phyloP scores from a whole-genome alignment of 1,140 invertebrate genomes.

The Lepidurus arcticus region DNA sequence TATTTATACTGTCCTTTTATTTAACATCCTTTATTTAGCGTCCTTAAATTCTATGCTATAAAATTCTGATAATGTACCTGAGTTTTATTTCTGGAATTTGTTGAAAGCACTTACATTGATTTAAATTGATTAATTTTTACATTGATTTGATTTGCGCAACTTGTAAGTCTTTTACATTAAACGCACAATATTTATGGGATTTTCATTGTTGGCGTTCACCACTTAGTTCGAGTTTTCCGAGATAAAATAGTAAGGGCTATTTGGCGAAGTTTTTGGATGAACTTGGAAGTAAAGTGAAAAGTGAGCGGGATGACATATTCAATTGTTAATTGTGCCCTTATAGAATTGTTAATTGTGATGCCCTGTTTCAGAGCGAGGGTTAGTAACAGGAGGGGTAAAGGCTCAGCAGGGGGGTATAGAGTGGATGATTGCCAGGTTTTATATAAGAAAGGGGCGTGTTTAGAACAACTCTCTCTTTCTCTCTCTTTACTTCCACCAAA shows the following conservation, averaged over 20 bases:
- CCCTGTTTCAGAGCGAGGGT: slow-evolving; percentile 17
- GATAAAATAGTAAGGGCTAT: neutral
- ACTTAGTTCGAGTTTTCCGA: neutral
- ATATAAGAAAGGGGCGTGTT: slow-evolving; percentile 1
- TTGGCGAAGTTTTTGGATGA: neutral
- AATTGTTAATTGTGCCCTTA: slow-evolving; percentile 20
- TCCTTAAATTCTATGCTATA: no score
- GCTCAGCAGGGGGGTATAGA: slow-evolving; percentile 20
- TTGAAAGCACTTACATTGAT: no score
- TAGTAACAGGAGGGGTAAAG: slow-evolving; percentile 14
- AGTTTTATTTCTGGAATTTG: no score
- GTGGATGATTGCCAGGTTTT: slow-evolving; percentile 10
- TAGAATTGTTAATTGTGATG: slow-evolving; percentile 12
- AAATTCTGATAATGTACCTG: no score
- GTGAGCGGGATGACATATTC: slow-evolving; percentile 6
- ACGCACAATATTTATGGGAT: no score
- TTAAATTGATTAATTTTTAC: no score
- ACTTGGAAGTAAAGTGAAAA: neutral
- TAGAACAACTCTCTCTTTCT: neutral
- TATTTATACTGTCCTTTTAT: no score
- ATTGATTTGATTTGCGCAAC: no score
- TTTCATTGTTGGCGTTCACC: no score
- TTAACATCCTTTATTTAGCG: no score
- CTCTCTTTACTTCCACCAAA: neutral
- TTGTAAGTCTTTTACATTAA: no score